Conservation (phyloP, 2,888 invertebrate species). For the Latrodectus hesperus region DNA sequence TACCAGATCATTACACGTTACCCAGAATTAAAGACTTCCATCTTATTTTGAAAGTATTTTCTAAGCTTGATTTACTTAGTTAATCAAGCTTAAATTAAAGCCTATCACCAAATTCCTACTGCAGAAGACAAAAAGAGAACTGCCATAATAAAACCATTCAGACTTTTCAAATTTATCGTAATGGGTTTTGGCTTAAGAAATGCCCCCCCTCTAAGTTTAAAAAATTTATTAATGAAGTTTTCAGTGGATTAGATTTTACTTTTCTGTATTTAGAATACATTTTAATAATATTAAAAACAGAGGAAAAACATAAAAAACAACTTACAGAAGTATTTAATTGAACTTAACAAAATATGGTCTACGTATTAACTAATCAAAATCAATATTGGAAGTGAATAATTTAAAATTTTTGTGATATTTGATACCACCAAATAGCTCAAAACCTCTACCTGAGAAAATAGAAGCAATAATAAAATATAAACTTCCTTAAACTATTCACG, state of each 20-base stretch:
- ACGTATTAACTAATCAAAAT: slow-evolving; percentile 37
- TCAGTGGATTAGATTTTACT: slow-evolving; percentile 11
- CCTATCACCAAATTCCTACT: slow-evolving; percentile 7
- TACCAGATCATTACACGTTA: slow-evolving; percentile 27
- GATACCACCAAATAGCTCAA: slow-evolving; percentile 11
- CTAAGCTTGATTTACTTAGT: slow-evolving; percentile 10
- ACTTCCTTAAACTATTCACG: slow-evolving; percentile 27
- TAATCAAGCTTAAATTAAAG: too few relatives aligned
- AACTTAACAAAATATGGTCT: neutral
- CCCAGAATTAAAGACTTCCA: slow-evolving; percentile 11
- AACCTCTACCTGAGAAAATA: slow-evolving; percentile 20
- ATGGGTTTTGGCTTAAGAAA: slow-evolving; percentile 22
- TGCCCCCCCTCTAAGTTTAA: slow-evolving; percentile 16
- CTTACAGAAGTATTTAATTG: slow-evolving; percentile 19
- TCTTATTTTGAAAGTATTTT: slow-evolving; percentile 3
- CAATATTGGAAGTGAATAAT: slow-evolving; percentile 15
- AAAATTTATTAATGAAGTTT: slow-evolving; percentile 19
- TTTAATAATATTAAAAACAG: neutral
- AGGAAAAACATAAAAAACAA: slow-evolving; percentile 18
- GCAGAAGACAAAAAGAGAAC: neutral
- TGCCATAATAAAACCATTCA: slow-evolving; percentile 40
- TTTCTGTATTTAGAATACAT: neutral
- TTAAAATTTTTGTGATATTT: slow-evolving; percentile 41
- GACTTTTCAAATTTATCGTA: slow-evolving; percentile 27
- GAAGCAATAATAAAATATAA: slow-evolving; percentile 8